A percentile compares a stretch with the other conserved stretches of the same genome.
Evolutionary conservation across 2,797 vertebrate genomes (phyloP).

Genomic region (Onychomys torridus): DNA sequence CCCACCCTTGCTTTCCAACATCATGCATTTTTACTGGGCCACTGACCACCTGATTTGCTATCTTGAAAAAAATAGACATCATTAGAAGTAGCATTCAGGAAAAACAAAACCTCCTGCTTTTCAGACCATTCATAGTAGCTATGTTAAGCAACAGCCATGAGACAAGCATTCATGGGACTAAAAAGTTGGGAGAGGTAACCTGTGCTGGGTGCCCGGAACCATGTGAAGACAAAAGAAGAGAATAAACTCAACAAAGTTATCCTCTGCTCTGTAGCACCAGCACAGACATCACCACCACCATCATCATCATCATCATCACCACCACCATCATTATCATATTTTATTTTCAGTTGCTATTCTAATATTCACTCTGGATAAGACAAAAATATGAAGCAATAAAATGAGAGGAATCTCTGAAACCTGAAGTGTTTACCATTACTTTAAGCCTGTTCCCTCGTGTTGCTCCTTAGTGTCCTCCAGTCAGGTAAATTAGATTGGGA

Average conservation of each 20-base stretch:
- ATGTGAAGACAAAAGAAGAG: neutral
- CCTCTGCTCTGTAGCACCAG: neutral
- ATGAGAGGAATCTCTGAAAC: slow-evolving; percentile 33
- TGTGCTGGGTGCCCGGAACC: neutral
- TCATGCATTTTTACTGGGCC: neutral
- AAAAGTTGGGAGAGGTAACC: neutral
- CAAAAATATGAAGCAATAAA: neutral
- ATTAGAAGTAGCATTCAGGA: neutral
- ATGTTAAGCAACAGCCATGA: too few relatives aligned
- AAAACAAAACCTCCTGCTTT: neutral
- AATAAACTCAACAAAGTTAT: neutral
- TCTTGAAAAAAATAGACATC: neutral
- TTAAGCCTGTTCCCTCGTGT: slow-evolving; percentile 7
- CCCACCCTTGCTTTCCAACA: neutral
- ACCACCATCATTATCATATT: neutral
- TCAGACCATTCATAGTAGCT: neutral
- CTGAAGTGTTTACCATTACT: neutral
- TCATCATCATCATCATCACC: neutral
- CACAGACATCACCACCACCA: neutral
- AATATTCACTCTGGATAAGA: neutral
- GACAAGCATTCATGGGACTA: neutral
- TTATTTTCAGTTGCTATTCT: neutral
- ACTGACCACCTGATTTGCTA: neutral
- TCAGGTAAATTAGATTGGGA: neutral
- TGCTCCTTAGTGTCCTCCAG: neutral